These are phyloP conservation scores for Parapristionchus giblindavisi DNA, from an alignment of 2,888 invertebrate species.

Conservation along the genomic window DNA sequence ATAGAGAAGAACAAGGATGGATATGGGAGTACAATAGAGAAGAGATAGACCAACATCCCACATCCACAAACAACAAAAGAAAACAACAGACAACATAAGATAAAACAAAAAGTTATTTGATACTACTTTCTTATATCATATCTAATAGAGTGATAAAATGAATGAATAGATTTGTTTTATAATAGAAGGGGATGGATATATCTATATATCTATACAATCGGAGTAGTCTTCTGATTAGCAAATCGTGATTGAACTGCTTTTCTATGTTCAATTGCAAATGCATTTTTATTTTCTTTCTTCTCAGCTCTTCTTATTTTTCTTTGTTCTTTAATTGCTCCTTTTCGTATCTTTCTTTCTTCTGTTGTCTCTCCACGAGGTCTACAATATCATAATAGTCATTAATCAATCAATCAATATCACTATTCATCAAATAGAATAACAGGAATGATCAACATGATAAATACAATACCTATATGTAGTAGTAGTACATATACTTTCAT, in stretches of 20 bases:
- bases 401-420: background rate
- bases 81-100: background rate
- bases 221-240: constrained; percentile 47
- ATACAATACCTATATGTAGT: constrained; percentile 46
- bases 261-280: constrained; percentile 52
- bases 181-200: background rate
- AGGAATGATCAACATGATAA: background rate
- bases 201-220: constrained; percentile 30
- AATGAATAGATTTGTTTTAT: background rate
- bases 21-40: constrained; percentile 8
- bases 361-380: constrained; percentile 82
- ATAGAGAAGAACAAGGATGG: background rate
- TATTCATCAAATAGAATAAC: background rate
- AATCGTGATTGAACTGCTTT: constrained; percentile 46
- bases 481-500: constrained; percentile 40
- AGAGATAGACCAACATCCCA: background rate
- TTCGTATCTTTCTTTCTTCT: constrained; percentile 83
- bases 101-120: background rate
- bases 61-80: background rate
- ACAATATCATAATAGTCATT: constrained; percentile 16
- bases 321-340: constrained; percentile 83
- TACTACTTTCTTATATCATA: too few relatives aligned
- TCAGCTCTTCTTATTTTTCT: constrained; percentile 71
- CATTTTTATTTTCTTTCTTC: constrained; percentile 54
- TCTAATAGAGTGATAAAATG: background rate